A percentile compares a stretch with the other conserved stretches of the same genome.
Conservation (phyloP, 1,140 invertebrate species). For the Coelopa frigida region DNA sequence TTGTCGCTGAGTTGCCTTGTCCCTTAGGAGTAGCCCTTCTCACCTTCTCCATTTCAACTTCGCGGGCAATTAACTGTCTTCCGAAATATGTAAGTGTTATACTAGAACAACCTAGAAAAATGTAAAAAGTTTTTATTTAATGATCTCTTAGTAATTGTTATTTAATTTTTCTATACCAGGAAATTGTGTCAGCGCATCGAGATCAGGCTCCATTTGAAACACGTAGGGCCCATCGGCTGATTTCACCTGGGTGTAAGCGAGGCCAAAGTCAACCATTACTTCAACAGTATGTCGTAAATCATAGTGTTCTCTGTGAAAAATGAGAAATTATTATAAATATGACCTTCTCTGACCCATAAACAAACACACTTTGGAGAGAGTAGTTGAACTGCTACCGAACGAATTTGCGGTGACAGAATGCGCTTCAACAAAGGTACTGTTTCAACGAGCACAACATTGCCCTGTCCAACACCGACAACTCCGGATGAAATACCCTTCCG, state of each 20-base stretch:
- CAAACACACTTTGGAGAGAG: slow-evolving; percentile 21
- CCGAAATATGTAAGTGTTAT: slow-evolving; percentile 52
- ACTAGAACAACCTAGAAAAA: slow-evolving; percentile 22
- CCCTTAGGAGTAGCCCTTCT: slow-evolving; percentile 45
- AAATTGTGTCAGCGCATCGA: slow-evolving; percentile 39
- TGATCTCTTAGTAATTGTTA: too few species aligned
- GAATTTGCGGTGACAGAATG: slow-evolving; percentile 67
- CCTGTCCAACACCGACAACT: slow-evolving; percentile 52
- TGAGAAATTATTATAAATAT: slow-evolving; percentile 12
- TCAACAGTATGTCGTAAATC: slow-evolving; percentile 65
- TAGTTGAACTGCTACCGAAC: slow-evolving; percentile 60
- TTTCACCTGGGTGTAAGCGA: slow-evolving; percentile 78
- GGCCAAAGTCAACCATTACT: slow-evolving; percentile 82
- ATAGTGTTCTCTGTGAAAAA: slow-evolving; percentile 63
- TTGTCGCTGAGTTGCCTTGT: slow-evolving; percentile 10
- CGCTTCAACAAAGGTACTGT: slow-evolving; percentile 65
- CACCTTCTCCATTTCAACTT: slow-evolving; percentile 68
- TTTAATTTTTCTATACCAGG: slow-evolving; percentile 24
- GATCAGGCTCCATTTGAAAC: slow-evolving; percentile 75
- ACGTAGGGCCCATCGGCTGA: slow-evolving; percentile 68
- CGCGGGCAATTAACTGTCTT: slow-evolving; percentile 69
- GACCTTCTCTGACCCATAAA: not conserved
- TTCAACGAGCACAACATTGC: slow-evolving; percentile 57
- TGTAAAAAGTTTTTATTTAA: slow-evolving; percentile 2
- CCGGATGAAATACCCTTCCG: slow-evolving; percentile 56